These are phyloP conservation scores for Spheniscus mendiculus DNA, from an alignment of 2,113 vertebrate genomes.

Conservation along the genomic window DNA sequence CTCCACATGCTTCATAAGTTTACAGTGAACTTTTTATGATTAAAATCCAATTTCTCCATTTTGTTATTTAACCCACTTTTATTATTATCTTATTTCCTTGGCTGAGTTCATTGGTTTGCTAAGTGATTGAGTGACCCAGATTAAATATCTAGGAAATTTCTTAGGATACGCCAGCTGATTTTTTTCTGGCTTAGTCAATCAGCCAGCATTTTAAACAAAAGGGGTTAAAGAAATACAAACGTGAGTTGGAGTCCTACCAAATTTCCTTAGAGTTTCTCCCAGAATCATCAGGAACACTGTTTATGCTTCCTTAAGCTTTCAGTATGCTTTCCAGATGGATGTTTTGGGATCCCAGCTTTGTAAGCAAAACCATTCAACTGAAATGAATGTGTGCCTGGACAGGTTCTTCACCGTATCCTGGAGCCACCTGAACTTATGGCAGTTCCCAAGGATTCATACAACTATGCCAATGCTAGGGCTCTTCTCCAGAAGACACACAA, in stretches of 20 bases:
- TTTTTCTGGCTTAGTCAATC: neutral
- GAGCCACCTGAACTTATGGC: neutral
- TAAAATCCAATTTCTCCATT: neutral
- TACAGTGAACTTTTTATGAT: neutral
- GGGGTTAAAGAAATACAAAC: neutral
- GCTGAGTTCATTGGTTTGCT: neutral
- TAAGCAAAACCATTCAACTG: slow-evolving; percentile 21
- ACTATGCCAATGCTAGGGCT: neutral
- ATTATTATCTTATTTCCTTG: neutral
- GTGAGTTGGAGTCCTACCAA: neutral
- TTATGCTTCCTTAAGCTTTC: slow-evolving; percentile 25
- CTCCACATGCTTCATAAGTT: neutral
- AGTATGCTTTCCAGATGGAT: slow-evolving; percentile 39
- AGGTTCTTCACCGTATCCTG: neutral
- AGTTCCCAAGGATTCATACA: neutral
- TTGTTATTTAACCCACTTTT: neutral
- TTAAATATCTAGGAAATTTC: neutral
- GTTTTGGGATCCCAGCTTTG: slow-evolving; percentile 29
- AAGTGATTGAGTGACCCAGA: neutral
- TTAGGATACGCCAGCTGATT: neutral
- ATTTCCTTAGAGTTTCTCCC: slow-evolving; percentile 15
- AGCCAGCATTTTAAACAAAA: neutral
- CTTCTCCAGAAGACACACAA: neutral
- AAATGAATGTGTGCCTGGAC: slow-evolving; percentile 35
- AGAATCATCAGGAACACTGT: neutral